Evolutionary conservation across 2,797 vertebrate genomes (phyloP), one percentile per base, ranked within the genome.

Genomic region (Phrynocephalus forsythii): DNA sequence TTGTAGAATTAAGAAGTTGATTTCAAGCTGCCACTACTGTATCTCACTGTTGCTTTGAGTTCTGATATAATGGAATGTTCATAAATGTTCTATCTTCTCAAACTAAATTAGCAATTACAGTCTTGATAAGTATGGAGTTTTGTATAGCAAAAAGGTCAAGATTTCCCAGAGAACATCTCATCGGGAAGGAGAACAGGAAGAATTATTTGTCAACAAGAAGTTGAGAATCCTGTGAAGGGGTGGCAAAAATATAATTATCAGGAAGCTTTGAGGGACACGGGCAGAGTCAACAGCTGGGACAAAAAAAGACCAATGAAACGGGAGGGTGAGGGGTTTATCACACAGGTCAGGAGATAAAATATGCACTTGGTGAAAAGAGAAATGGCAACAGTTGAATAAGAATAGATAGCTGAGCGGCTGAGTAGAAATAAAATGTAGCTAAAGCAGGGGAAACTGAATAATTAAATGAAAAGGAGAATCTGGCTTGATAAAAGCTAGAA

Each of bases 391-490:
- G 30, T 63, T 63, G 60, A 63, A 16, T 15, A 63, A 26, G 50
- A 24, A 18, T n/a, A 10, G 80, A 9, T 30, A 18, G 72, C 33
- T 77, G 38, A 67, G 38, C 13, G 30, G 16, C 38, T 77, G 18
- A 77, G 24, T 77, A 16, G 20, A 24, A 3, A 84, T 1, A 66
- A 60, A n/a, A 18, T 26, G 3, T 16, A 20, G 50, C 68, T 60
- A 6, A 75, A 63, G 71, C 22, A 77, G 15, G 38, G 13, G 30
- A n/a, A 5, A 33, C 8, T 9, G 9, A 73, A 56, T 56, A 83
- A n/a, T 83, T 28, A 11, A 83, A 56, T 30, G 82, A 30, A 83
- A 83, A 56, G 28, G 5, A 68, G n/a, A 83, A 72, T 73, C n/a
- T 72, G 50, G 24, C 9, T 10, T 72, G 24, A 30, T 72, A 30